A percentile compares a stretch with the other conserved stretches of the same genome.
Conservation (phyloP, 2,113 vertebrate genomes). For the Planiliza haematocheilus region DNA sequence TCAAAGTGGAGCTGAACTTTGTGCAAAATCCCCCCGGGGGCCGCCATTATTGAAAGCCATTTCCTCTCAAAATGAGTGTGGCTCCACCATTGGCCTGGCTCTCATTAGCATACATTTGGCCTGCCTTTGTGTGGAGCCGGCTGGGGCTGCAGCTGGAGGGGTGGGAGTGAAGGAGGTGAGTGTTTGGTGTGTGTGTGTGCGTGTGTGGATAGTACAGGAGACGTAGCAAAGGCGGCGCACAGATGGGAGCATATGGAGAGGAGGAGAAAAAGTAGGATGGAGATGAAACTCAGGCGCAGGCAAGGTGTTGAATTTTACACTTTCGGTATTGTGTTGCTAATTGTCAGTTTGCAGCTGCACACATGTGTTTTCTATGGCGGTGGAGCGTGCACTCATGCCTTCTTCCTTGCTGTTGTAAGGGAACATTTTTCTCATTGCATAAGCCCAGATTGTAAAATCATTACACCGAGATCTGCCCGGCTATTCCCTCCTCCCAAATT, state of each 20-base stretch:
- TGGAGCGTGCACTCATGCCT: neutral
- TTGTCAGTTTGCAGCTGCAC: neutral
- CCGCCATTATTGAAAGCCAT: constrained; percentile 82
- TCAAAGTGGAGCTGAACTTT: constrained; percentile 79
- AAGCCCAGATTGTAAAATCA: neutral
- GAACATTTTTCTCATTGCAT: constrained; percentile 21
- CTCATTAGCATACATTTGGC: constrained; percentile 83
- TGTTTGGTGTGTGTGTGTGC: constrained; percentile 22
- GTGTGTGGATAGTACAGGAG: constrained; percentile 35
- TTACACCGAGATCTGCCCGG: constrained; percentile 8
- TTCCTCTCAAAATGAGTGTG: constrained; percentile 82
- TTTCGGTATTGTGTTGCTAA: constrained; percentile 9
- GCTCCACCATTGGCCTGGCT: constrained; percentile 78
- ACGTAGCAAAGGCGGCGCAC: constrained; percentile 50
- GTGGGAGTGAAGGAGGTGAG: constrained; percentile 43
- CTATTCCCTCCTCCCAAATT: constrained; percentile 32
- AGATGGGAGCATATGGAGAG: constrained; percentile 58
- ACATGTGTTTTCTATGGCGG: too few species aligned
- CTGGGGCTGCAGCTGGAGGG: constrained; percentile 72
- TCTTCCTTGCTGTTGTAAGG: neutral
- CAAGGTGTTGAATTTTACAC: constrained; percentile 35
- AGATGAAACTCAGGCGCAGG: constrained; percentile 29
- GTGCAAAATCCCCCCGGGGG: constrained; percentile 73
- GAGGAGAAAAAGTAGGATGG: constrained; percentile 15
- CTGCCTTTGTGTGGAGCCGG: constrained; percentile 76